A percentile compares a stretch with the other conserved stretches of the same genome.
These are phyloP conservation scores for Cichladusa arquata DNA, from an alignment of 2,113 vertebrate genomes.

Conservation along the genomic window DNA sequence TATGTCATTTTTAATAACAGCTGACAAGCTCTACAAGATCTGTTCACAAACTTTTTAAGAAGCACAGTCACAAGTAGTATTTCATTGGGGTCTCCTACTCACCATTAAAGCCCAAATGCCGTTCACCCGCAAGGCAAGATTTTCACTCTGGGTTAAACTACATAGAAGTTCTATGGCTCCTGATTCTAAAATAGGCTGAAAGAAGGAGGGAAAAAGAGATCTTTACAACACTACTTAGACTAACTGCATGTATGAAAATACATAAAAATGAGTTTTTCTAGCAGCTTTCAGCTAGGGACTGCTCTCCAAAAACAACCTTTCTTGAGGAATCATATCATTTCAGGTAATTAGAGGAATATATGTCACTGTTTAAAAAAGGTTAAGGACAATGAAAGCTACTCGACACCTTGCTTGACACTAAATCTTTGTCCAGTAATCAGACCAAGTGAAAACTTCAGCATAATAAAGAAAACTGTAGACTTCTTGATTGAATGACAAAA, in stretches of 20 bases:
- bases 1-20: not conserved
- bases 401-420: not conserved
- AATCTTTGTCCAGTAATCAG: not conserved
- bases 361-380: not conserved
- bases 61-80: not conserved
- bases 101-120: constrained; percentile 99
- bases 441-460: not conserved
- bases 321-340: not conserved
- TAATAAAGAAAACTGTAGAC: not conserved
- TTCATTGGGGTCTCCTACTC: constrained; percentile 19
- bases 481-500: not conserved
- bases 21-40: not conserved
- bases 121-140: constrained; percentile 93
- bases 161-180: constrained; percentile 97
- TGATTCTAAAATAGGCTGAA: constrained; percentile 96
- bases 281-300: not conserved
- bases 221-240: not conserved
- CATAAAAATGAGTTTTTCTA: not conserved
- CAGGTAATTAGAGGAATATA: not conserved
- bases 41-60: not conserved
- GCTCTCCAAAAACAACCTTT: not conserved
- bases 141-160: constrained; percentile 97
- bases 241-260: not conserved
- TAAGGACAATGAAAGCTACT: not conserved
- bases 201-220: not conserved